These are phyloP conservation scores for Blastobasis lacticolella DNA, from an alignment of 2,888 invertebrate genomes.

Conservation along the genomic window DNA sequence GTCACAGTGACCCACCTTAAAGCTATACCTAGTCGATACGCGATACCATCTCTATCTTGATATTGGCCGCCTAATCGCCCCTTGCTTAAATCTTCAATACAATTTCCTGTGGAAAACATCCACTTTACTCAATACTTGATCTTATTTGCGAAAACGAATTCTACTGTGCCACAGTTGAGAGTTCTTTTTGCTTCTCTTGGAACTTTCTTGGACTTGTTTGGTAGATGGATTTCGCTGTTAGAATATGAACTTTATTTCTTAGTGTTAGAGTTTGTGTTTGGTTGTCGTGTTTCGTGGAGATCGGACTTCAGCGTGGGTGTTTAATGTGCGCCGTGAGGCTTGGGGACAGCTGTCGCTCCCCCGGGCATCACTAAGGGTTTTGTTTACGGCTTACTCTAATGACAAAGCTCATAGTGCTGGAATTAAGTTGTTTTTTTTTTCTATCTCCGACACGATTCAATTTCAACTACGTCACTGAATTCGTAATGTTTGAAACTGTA, in stretches of 20 bases:
- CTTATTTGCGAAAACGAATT: slow-evolving; percentile 18
- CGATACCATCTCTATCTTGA: no score
- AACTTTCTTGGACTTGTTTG: slow-evolving; percentile 10
- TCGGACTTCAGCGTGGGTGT: slow-evolving; percentile 51
- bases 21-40: no score
- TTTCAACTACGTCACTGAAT: no score
- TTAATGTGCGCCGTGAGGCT: slow-evolving; percentile 58
- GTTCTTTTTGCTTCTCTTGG: slow-evolving; percentile 24
- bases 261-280: slow-evolving; percentile 22
- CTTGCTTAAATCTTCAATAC: slow-evolving; percentile 34
- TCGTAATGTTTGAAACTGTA: no score
- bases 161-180: slow-evolving; percentile 22
- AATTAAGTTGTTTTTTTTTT: slow-evolving; percentile 4
- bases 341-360: slow-evolving; percentile 69
- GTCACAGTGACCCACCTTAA: no score
- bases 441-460: no score
- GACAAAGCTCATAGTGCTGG: slow-evolving; percentile 40
- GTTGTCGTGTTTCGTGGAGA: slow-evolving; percentile 16
- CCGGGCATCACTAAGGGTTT: slow-evolving; percentile 54
- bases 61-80: slow-evolving; percentile 11
- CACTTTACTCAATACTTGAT: slow-evolving; percentile 2
- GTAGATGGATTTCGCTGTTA: slow-evolving; percentile 6
- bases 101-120: slow-evolving; percentile 35
- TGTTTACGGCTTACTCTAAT: slow-evolving; percentile 64
- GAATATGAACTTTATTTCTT: slow-evolving; percentile 5